These are phyloP conservation scores for Crossaster papposus DNA, from an alignment of 53 echinoderm and acorn worm species.

Conservation along the genomic window DNA sequence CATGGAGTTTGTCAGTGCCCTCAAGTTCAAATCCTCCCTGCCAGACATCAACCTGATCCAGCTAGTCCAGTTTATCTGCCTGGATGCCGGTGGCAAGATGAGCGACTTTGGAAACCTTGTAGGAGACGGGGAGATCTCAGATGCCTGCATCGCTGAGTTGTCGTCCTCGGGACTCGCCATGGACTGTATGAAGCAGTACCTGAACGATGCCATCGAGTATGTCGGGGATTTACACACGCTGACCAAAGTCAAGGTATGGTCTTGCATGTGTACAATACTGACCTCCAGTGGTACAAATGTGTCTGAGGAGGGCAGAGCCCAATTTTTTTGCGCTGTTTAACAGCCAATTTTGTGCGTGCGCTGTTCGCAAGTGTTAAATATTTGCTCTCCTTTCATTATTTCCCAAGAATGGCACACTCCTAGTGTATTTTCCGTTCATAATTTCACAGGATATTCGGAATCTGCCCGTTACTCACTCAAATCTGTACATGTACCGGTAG, in stretches of 20 bases:
- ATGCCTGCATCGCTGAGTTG: conserved; percentile 43
- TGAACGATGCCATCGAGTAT: conserved; percentile 92
- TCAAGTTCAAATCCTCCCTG: conserved; percentile 91
- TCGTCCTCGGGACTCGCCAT: conserved; percentile 52
- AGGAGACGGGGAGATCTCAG: conserved; percentile 33
- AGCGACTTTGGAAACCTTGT: conserved; percentile 83
- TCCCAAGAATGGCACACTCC: too few species aligned
- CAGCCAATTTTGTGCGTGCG: too few species aligned
- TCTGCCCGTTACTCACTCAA: too few species aligned
- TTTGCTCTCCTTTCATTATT: too few species aligned
- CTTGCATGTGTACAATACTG: too few species aligned
- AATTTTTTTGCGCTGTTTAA: too few species aligned
- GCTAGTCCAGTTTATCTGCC: conserved; percentile 92
- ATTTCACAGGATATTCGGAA: too few species aligned
- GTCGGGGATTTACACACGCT: conserved; percentile 95
- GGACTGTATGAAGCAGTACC: conserved; percentile 88
- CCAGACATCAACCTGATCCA: conserved; percentile 96
- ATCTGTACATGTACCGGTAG: too few species aligned
- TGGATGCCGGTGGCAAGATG: conserved; percentile 96
- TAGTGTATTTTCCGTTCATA: too few species aligned
- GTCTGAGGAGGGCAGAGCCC: too few species aligned
- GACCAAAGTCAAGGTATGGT: conserved; percentile 92
- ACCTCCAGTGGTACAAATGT: too few species aligned
- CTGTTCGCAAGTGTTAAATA: too few species aligned
- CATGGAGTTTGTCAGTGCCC: conserved; percentile 83